Evolutionary conservation across 2,113 vertebrate genomes (phyloP), one percentile per base, ranked within the genome.

Genomic region (Ondatra zibethicus): DNA sequence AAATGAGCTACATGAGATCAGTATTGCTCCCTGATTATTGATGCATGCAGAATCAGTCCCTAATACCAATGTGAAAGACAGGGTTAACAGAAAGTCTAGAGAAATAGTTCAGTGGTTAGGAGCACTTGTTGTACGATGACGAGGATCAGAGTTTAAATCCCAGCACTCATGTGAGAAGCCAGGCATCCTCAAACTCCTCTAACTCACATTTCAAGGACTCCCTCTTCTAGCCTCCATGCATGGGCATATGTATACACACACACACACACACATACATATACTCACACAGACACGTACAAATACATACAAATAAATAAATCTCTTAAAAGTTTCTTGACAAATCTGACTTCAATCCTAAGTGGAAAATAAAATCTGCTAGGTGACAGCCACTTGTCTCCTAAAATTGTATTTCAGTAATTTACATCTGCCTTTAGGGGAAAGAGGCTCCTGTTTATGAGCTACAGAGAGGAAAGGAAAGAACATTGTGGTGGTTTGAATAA

Each of bases 381-480:
- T n/a, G 42, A 70, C 73, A 91, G 7, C 10, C 58, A 50, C 25
- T 47, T 88, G 85, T 93, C 75, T 88, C 88, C 63, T 93, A 77
- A 82, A 91, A 86, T 92, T 87, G 0, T 87, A 84, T 78, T 96
- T 96, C 31, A 93, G 42, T 88, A 47, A 84, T 76, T 89, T 47
- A 73, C 33, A 75, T 80, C 13, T 55, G 12, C 55, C 31, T 90
- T 80, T 63, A 75, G n/a, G 19, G 77, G 11, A 94, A 45, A 87
- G 2, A 73, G 47, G 45, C 65, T 29, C 13, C 6, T 68, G 36
- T 82, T 85, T 88, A 42, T 12, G 81, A 93, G 33, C 42, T 95
- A 66, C n/a, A 86, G 16, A 87, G 19, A 27, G 58, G 19, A 58
- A 61, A 42, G 19, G 68, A 63, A 80, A 36, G 31, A 81, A 21